Percentiles rank a stretch among this genome's conserved stretches.
Evolutionary conservation across 2,797 vertebrate species (phyloP).

Genomic region (Distichodus sexfasciatus): DNA sequence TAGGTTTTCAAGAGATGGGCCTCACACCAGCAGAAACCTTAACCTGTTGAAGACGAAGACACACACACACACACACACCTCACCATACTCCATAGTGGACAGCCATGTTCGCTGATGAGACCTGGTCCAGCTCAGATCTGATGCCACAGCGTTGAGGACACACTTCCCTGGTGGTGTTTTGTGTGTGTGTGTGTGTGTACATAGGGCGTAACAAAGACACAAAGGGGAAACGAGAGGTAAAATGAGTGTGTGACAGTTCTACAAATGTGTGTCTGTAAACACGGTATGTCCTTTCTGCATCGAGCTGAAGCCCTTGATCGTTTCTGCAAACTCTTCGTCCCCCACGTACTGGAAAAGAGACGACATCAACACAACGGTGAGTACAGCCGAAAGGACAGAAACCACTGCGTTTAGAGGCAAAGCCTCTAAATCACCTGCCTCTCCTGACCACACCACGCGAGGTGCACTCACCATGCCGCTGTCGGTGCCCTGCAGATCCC

Average conservation of each 20-base stretch:
- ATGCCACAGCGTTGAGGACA: neutral
- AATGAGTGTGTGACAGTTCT: conserved; percentile 21
- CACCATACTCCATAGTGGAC: too few species aligned
- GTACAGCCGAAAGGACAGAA: too few species aligned
- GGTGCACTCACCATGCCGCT: conserved; percentile 81
- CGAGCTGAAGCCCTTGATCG: conserved; percentile 87
- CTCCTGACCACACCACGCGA: too few species aligned
- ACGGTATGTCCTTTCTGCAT: conserved; percentile 86
- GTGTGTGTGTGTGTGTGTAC: neutral
- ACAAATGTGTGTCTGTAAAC: conserved; percentile 92
- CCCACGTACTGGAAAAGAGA: conserved; percentile 78
- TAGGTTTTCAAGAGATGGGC: too few species aligned
- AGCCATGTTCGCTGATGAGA: too few species aligned
- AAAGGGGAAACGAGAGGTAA: neutral
- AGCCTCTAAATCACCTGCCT: too few species aligned
- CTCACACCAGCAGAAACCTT: too few species aligned
- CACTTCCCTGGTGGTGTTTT: neutral
- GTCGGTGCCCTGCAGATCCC: conserved; percentile 75
- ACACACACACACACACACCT: too few species aligned
- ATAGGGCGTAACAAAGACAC: neutral
- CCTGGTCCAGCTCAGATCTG: neutral
- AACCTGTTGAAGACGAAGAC: too few species aligned
- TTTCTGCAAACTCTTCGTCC: conserved; percentile 85
- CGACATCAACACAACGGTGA: too few species aligned
- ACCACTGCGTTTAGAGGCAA: too few species aligned